Conservation (phyloP, 2,797 vertebrate species). For the Tachyglossus aculeatus region DNA sequence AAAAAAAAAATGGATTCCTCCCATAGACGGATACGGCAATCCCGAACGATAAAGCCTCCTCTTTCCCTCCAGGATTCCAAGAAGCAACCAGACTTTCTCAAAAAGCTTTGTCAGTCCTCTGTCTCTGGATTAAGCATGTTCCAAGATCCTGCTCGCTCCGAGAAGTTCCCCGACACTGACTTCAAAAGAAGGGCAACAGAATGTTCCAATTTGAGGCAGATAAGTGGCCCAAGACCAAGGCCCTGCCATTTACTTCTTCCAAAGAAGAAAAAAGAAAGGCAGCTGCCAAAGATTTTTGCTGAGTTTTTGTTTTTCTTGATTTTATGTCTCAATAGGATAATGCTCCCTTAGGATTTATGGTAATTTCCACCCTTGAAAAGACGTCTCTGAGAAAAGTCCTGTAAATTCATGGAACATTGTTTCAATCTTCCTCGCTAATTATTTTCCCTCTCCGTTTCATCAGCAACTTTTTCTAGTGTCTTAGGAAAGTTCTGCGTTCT, state of each 20-base stretch:
- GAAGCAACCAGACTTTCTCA: neutral
- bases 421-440: constrained; percentile 48
- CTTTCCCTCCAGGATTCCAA: neutral
- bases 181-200: neutral
- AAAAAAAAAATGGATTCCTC: too few species aligned
- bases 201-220: neutral
- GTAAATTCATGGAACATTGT: constrained; percentile 18
- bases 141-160: too few species aligned
- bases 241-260: constrained; percentile 12
- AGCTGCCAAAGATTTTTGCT: constrained; percentile 18
- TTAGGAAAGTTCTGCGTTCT: constrained; percentile 3
- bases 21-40: neutral
- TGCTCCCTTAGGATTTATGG: constrained; percentile 27
- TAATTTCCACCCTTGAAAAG: constrained; percentile 28
- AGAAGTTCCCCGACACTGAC: neutral
- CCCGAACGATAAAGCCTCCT: neutral
- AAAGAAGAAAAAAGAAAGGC: neutral
- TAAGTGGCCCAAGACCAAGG: constrained; percentile 2
- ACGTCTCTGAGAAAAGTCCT: constrained; percentile 5
- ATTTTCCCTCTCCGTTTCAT: constrained; percentile 35
- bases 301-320: constrained; percentile 5
- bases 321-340: neutral
- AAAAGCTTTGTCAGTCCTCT: neutral
- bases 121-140: neutral
- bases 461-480: constrained; percentile 47